These are phyloP conservation scores for Dunckerocampus dactyliophorus DNA, from an alignment of 2,113 vertebrate species.

Conservation along the genomic window DNA sequence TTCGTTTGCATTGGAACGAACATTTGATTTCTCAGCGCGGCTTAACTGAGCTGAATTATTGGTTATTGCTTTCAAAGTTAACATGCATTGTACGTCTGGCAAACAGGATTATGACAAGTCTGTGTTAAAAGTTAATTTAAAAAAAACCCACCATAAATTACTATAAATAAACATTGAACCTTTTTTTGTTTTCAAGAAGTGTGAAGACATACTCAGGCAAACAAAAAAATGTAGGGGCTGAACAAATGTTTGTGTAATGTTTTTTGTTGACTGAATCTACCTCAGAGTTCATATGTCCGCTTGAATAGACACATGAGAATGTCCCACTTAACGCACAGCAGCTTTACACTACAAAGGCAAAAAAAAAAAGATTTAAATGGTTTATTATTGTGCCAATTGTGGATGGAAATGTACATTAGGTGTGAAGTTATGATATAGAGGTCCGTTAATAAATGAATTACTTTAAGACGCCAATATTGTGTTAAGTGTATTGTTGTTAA, in stretches of 20 bases:
- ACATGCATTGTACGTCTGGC: no score
- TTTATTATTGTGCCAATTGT: conserved; percentile 23
- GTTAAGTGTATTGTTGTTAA: not conserved
- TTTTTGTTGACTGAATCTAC: conserved; percentile 58
- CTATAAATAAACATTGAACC: not conserved
- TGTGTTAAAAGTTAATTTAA: not conserved
- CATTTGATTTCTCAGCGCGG: no score
- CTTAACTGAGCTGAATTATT: no score
- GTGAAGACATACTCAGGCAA: conserved; percentile 3
- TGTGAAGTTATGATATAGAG: conserved; percentile 54
- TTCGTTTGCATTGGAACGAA: no score
- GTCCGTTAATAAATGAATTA: conserved; percentile 58
- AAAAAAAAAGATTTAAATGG: not conserved
- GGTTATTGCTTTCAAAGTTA: no score
- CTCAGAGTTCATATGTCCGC: conserved; percentile 56
- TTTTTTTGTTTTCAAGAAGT: not conserved
- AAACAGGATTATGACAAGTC: no score
- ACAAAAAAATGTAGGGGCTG: no score
- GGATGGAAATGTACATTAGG: conserved; percentile 44
- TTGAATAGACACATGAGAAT: conserved; percentile 20
- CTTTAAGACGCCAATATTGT: conserved; percentile 35
- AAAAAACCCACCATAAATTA: not conserved
- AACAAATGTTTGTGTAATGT: not conserved
- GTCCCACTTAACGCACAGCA: conserved; percentile 20
- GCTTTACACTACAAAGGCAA: conserved; percentile 20